A percentile compares a stretch with the other conserved stretches of the same genome.
phyloP scores from a whole-genome alignment of 2,113 vertebrate genomes.

The Tachysurus vachellii region DNA sequence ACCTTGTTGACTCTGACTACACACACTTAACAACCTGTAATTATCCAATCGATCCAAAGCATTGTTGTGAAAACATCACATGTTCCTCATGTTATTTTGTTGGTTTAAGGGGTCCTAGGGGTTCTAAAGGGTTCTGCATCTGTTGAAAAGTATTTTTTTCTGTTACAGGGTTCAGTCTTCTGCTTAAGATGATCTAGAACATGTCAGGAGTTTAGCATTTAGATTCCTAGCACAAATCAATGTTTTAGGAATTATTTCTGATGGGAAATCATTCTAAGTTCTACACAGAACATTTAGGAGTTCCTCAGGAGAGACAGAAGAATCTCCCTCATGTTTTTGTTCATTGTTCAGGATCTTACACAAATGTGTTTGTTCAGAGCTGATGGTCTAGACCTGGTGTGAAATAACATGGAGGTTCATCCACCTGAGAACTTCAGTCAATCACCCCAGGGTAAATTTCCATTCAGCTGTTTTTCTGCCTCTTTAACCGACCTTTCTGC shows the following conservation, averaged over 20 bases:
- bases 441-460: conserved; percentile 7
- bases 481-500: neutral
- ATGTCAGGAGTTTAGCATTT: neutral
- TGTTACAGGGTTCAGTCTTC: neutral
- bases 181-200: neutral
- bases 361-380: neutral
- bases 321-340: neutral
- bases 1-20: conserved; percentile 48
- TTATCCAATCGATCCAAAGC: neutral
- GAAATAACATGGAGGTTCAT: no score
- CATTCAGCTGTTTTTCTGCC: conserved; percentile 21
- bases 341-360: neutral
- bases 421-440: neutral
- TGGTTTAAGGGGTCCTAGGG: neutral
- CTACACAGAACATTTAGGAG: neutral
- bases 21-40: conserved; percentile 49
- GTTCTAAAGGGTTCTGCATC: neutral
- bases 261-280: neutral
- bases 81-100: neutral
- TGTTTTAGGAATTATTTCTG: neutral
- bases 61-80: neutral
- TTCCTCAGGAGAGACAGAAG: neutral
- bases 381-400: neutral
- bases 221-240: neutral
- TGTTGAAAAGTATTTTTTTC: neutral